These are phyloP conservation scores for Harpagoxenus sublaevis DNA, from an alignment of 2,888 invertebrate species.

Conservation along the genomic window DNA sequence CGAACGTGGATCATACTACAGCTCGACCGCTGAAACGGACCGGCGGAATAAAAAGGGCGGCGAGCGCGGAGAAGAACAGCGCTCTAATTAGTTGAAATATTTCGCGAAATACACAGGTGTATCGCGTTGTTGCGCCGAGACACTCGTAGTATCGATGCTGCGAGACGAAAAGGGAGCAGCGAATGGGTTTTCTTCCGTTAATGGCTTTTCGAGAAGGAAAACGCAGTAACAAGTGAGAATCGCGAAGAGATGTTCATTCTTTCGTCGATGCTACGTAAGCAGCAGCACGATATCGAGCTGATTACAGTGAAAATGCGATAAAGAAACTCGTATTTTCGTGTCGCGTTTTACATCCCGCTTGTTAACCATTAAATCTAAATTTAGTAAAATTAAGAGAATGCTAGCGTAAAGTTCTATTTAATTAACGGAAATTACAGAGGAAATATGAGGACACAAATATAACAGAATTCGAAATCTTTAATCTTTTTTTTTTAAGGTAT, in stretches of 20 bases:
- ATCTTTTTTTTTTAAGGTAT: no score
- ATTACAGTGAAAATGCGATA: neutral
- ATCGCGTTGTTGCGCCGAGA: neutral
- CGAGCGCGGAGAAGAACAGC: conserved; percentile 30
- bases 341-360: neutral
- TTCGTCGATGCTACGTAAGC: neutral
- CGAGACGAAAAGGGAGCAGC: neutral
- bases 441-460: no score
- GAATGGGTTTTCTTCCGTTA: neutral
- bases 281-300: conserved; percentile 7
- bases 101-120: conserved; percentile 49
- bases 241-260: conserved; percentile 19
- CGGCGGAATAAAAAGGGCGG: conserved; percentile 39
- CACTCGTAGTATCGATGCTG: neutral
- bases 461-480: no score
- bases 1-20: conserved; percentile 46
- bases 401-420: conserved; percentile 4
- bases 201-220: conserved; percentile 9
- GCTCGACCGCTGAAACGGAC: conserved; percentile 30
- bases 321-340: neutral
- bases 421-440: neutral
- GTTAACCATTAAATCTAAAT: neutral
- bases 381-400: neutral
- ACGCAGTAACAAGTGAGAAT: conserved; percentile 11
- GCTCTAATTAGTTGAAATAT: conserved; percentile 61